A percentile compares a stretch with the other conserved stretches of the same genome.
phyloP scores from a whole-genome alignment of 2,113 vertebrate genomes.

The Genyomyrus donnyi region DNA sequence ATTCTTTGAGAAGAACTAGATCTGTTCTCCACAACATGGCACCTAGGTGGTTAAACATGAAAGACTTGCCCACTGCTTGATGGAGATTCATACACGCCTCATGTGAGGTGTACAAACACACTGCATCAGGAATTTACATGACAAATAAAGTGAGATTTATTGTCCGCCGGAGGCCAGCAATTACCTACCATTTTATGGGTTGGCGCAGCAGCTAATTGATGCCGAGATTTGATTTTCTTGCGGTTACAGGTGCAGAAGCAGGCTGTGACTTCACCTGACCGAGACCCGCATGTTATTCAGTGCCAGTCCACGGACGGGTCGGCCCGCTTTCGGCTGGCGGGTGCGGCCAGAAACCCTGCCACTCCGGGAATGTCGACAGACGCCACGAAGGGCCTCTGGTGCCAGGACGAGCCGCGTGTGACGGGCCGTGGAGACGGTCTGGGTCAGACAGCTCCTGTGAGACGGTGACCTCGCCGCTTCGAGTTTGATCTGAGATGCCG shows the following conservation, averaged over 20 bases:
- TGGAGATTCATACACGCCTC: neutral
- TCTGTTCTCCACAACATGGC: neutral
- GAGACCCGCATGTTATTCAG: neutral
- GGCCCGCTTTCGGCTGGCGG: neutral
- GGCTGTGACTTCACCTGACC: neutral
- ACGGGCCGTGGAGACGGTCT: neutral
- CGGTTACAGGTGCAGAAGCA: neutral
- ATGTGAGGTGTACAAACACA: neutral
- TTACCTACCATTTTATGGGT: neutral
- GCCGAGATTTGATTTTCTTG: neutral
- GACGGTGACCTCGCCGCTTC: neutral
- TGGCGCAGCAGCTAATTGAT: neutral
- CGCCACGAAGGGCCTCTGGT: neutral
- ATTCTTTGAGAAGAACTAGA: neutral
- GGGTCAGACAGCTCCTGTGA: neutral
- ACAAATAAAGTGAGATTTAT: neutral
- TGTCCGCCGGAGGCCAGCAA: neutral
- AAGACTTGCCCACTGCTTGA: neutral
- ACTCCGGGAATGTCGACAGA: neutral
- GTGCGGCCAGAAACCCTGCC: neutral
- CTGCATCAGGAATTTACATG: neutral
- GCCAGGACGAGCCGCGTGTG: neutral
- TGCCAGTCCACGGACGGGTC: neutral
- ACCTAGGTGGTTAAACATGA: neutral
- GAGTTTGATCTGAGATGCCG: neutral